Percentiles rank a stretch among this genome's conserved stretches.
Conservation (phyloP, 2,113 vertebrate species). For the Elgaria multicarinata region DNA sequence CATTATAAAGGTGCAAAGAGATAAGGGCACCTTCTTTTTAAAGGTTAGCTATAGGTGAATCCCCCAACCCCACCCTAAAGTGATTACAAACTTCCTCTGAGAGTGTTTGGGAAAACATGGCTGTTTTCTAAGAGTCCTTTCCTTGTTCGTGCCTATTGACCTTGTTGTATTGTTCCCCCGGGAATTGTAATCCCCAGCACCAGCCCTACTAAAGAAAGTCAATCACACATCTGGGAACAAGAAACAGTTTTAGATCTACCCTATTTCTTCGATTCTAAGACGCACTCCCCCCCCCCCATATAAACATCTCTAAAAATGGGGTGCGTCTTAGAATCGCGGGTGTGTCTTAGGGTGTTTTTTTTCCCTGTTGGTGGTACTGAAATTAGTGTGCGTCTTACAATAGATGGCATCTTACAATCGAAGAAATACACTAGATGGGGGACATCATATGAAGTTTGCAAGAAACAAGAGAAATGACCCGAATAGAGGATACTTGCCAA, state of each 20-base stretch:
- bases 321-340: too few species aligned
- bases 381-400: too few species aligned
- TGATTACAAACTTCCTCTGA: not conserved
- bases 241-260: not conserved
- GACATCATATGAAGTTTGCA: not conserved
- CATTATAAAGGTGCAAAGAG: slow-evolving; percentile 54
- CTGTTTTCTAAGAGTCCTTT: not conserved
- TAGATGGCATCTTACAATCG: too few species aligned
- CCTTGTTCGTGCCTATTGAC: not conserved
- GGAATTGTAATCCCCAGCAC: not conserved
- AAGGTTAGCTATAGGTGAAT: slow-evolving; percentile 4
- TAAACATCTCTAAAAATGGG: too few species aligned
- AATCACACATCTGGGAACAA: not conserved
- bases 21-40: slow-evolving; percentile 53
- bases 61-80: slow-evolving; percentile 29
- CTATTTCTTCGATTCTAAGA: too few species aligned
- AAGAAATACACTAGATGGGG: too few species aligned
- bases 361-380: too few species aligned
- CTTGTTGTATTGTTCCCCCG: not conserved
- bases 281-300: too few species aligned
- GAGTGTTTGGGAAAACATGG: not conserved
- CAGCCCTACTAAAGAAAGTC: not conserved
- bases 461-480: not conserved
- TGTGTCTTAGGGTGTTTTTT: too few species aligned
- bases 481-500: not conserved